Evolutionary conservation across 1,140 invertebrate genomes (phyloP), one percentile per base, ranked within the genome.

Genomic region (Ylistrum balloti): DNA sequence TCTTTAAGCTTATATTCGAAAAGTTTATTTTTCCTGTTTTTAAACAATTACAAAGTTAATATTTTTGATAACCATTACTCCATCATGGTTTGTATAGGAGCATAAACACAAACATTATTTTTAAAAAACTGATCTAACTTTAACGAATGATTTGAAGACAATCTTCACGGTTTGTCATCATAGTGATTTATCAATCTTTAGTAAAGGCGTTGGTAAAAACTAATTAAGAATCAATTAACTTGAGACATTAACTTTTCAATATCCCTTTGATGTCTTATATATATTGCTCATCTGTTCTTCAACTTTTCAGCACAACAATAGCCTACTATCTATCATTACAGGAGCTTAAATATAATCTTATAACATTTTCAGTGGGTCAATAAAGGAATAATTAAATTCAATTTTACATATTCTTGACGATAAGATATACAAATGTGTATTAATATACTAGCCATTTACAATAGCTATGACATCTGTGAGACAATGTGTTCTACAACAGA

Each of bases 351-450:
- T 74, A n/a, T 28, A 9, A 28, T 28, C 41, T 45, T 45, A 17
- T n/a, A 45, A 45, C 41, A 17, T 74, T 74, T 74, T 28, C 56
- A 74, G 56, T 28, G 56, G 56, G 56, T 74, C 56, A 74, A 74
- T 74, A 74, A 74, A 74, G 28, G 22, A 74, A 74, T 74, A 74
- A 74, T 74, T 74, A 74, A 74, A 17, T 74, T 28, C 22, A 74
- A n/a, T 74, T 74, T 74, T 28, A 74, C 56, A 74, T 74, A 74
- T 74, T 28, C 45, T 28, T 74, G 56, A 74, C 56, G 28, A 74
- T 74, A 74, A 74, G 56, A 74, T 74, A n/a, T 28, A 74, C 56
- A 74, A 28, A 28, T 74, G 5, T 74, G 5, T 74, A 74, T 74
- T 74, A 74, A 74, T 74, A 74, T 74, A 74, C 56, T n/a, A 28